These are phyloP conservation scores for Hydropsyche tenuis DNA, from an alignment of 1,140 invertebrate species.

Conservation along the genomic window DNA sequence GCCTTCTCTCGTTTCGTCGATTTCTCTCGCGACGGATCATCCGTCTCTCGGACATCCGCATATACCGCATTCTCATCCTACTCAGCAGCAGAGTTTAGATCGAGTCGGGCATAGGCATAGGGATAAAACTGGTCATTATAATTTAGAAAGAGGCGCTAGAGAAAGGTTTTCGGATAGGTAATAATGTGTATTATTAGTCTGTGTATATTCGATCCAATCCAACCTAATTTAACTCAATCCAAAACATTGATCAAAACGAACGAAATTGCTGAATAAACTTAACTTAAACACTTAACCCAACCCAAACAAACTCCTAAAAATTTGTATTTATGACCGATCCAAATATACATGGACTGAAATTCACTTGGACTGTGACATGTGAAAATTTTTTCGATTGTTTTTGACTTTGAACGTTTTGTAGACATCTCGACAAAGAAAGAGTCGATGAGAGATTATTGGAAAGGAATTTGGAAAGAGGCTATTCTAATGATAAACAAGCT, in stretches of 20 bases:
- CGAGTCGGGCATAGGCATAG: constrained; percentile 54
- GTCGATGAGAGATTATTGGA: constrained; percentile 56
- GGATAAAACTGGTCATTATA: constrained; percentile 38
- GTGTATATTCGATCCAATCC: background rate
- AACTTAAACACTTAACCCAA: too few species aligned
- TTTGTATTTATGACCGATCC: too few species aligned
- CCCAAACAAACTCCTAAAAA: too few species aligned
- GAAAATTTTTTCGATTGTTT: too few species aligned
- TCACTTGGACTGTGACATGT: too few species aligned
- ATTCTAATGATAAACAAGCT: constrained; percentile 59
- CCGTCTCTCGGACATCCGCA: constrained; percentile 46
- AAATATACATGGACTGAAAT: too few species aligned
- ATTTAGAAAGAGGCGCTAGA: constrained; percentile 56
- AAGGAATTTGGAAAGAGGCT: constrained; percentile 56
- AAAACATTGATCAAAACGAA: too few species aligned
- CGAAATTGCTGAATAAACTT: too few species aligned
- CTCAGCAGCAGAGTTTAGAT: constrained; percentile 57
- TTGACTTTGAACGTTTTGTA: too few species aligned
- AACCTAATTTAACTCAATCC: background rate
- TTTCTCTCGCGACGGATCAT: constrained; percentile 59
- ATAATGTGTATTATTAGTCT: background rate
- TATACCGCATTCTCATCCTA: constrained; percentile 37
- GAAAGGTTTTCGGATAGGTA: constrained; percentile 62
- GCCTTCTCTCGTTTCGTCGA: constrained; percentile 60
- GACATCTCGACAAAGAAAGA: constrained; percentile 61